Conservation (phyloP, 2,888 invertebrate species). For the Sepioteuthis lessoniana region DNA sequence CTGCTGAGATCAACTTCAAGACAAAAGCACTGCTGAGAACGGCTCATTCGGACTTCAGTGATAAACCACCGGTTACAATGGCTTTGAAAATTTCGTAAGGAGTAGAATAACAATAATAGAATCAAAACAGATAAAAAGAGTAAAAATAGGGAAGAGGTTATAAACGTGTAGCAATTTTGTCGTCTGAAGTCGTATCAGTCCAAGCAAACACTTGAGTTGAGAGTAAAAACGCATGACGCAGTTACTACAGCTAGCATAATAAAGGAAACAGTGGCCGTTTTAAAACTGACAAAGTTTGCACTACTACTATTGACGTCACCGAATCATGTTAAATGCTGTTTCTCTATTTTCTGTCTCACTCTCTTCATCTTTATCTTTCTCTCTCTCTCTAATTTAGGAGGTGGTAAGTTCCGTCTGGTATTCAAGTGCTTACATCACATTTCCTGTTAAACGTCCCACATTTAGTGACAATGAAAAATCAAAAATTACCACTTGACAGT, state of each 20-base stretch:
- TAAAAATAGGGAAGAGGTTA: background rate
- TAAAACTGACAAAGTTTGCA: background rate
- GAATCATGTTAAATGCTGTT: background rate
- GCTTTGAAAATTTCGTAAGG: too few species aligned
- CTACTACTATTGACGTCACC: background rate
- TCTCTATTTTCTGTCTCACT: background rate
- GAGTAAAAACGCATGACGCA: background rate
- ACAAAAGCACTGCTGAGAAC: too few species aligned
- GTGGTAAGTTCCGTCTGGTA: too few species aligned
- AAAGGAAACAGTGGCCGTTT: background rate
- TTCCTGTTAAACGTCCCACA: background rate
- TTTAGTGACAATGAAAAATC: background rate
- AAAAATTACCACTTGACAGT: background rate
- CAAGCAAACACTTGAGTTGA: background rate
- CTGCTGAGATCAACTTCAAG: too few species aligned
- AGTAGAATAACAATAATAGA: background rate
- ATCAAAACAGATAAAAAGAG: background rate
- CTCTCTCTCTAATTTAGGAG: too few species aligned
- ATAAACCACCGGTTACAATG: too few species aligned
- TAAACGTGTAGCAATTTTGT: background rate
- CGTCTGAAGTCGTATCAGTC: background rate
- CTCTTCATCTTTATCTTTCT: too few species aligned
- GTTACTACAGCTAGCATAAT: background rate
- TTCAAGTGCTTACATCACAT: background rate
- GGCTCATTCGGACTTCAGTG: too few species aligned